phyloP scores from a whole-genome alignment of 2,888 invertebrate genomes.

The Drosophila atroscutellata region DNA sequence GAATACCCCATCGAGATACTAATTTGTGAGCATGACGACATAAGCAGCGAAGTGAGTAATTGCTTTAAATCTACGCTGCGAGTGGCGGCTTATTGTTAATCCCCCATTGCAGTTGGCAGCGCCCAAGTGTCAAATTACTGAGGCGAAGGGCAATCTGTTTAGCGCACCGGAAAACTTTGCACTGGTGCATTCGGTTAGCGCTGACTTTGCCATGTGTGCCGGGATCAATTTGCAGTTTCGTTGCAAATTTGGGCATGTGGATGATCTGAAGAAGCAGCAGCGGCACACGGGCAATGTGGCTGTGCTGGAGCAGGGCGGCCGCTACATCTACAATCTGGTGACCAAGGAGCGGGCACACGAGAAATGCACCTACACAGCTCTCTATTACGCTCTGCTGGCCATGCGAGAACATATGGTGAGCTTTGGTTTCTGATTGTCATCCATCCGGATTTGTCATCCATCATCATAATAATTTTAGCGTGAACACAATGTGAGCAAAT shows the following conservation, averaged over 20 bases:
- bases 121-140: conserved; percentile 81
- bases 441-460: background rate
- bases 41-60: conserved; percentile 54
- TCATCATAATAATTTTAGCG: conserved; percentile 51
- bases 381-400: conserved; percentile 85
- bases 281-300: conserved; percentile 85
- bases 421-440: background rate
- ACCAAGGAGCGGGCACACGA: conserved; percentile 86
- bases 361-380: conserved; percentile 86
- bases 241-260: conserved; percentile 77
- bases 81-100: conserved; percentile 5
- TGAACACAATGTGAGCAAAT: conserved; percentile 85
- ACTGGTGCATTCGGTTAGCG: conserved; percentile 87
- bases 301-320: conserved; percentile 84
- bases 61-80: background rate
- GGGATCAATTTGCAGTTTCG: conserved; percentile 86
- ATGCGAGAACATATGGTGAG: conserved; percentile 84
- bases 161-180: conserved; percentile 85
- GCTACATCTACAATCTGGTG: conserved; percentile 87
- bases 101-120: conserved; percentile 54
- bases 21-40: conserved; percentile 73
- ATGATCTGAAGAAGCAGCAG: conserved; percentile 81
- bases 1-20: conserved; percentile 79
- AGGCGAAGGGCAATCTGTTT: conserved; percentile 86
- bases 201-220: conserved; percentile 87